Evolutionary conservation across 2,797 vertebrate species (phyloP), one percentile per base, ranked within the genome.

Genomic region (Rallus crepitans): DNA sequence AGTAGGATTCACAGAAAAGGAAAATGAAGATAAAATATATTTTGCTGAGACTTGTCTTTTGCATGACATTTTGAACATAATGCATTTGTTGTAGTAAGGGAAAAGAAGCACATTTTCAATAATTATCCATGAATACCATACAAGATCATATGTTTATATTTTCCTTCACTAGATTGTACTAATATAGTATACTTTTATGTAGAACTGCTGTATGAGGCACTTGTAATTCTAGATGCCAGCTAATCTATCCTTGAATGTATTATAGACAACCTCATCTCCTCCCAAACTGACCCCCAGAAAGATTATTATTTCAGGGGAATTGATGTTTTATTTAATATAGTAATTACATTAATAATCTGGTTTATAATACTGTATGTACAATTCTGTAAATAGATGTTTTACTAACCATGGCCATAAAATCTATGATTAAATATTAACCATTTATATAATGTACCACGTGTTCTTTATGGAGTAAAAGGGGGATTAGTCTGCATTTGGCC

Each of bases 1-100:
- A 61, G 53, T 61, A 82, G 24, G 65, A 89, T 65, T 45, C 73
- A 70, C 35, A 68, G 35, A 72, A 47, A 31, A 50, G 11, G n/a
- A 69, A 94, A 90, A 72, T 4, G 71, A 5, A 61, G 14, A 65
- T 63, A 90, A 90, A 93, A 80, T 66, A 27, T 13, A 42, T 94
- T 96, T 93, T 95, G 14, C 55, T 66, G 66, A 81, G 45, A 57
- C 7, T 55, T 92, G 50, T 66, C 6, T 80, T 87, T 90, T 84
- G 47, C 40, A 18, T 63, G 27, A 27, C 4, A 40, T 82, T 89
- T 92, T 76, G 24, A 73, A 68, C 23, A 30, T 11, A 45, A 39
- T 66, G 28, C 13, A 39, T 56, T 73, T 45, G 18, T 63, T 85
- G 17, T 59, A 59, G 15, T 27, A 76, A 57, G 8, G 18, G 15